These are phyloP conservation scores for Toxotes chatareus DNA, from an alignment of 2,113 vertebrate genomes.

Conservation along the genomic window DNA sequence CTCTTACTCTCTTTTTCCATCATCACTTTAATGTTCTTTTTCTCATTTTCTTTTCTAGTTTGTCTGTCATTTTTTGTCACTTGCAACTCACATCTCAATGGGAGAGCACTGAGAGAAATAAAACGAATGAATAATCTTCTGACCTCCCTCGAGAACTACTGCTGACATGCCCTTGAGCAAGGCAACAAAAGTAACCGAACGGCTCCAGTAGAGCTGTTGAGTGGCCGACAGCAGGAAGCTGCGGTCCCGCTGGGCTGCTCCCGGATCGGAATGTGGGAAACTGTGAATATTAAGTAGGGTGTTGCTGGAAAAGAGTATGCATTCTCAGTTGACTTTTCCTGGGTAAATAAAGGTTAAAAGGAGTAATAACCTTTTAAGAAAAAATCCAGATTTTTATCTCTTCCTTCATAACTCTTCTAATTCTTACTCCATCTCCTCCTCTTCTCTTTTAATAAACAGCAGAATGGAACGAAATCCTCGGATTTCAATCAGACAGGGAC, in stretches of 20 bases:
- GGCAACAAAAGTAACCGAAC: slow-evolving; percentile 1
- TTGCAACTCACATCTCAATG: background rate
- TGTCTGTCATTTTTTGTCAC: background rate
- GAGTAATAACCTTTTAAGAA: slow-evolving; percentile 39
- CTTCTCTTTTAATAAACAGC: slow-evolving; percentile 60
- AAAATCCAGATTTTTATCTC: slow-evolving; percentile 31
- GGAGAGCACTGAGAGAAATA: background rate
- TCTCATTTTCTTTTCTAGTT: background rate
- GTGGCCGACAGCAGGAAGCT: slow-evolving; percentile 41
- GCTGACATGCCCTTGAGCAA: slow-evolving; percentile 22
- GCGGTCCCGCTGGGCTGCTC: slow-evolving; percentile 21
- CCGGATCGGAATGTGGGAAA: slow-evolving; percentile 49
- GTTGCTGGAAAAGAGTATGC: slow-evolving; percentile 24
- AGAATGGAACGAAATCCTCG: slow-evolving; percentile 49
- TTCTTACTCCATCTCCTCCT: slow-evolving; percentile 34
- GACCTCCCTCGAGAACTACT: background rate
- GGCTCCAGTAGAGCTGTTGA: slow-evolving; percentile 13
- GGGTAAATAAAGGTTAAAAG: slow-evolving; percentile 53
- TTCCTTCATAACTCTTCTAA: slow-evolving; percentile 42
- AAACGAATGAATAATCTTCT: slow-evolving; percentile 1
- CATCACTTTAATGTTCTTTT: background rate
- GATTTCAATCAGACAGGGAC: slow-evolving; percentile 44
- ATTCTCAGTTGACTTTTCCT: slow-evolving; percentile 30
- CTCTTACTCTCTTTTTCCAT: slow-evolving; percentile 16
- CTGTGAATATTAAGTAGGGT: slow-evolving; percentile 44